Evolutionary conservation across 2,797 vertebrate genomes (phyloP).

Genomic region (Passerculus sandwichensis): DNA sequence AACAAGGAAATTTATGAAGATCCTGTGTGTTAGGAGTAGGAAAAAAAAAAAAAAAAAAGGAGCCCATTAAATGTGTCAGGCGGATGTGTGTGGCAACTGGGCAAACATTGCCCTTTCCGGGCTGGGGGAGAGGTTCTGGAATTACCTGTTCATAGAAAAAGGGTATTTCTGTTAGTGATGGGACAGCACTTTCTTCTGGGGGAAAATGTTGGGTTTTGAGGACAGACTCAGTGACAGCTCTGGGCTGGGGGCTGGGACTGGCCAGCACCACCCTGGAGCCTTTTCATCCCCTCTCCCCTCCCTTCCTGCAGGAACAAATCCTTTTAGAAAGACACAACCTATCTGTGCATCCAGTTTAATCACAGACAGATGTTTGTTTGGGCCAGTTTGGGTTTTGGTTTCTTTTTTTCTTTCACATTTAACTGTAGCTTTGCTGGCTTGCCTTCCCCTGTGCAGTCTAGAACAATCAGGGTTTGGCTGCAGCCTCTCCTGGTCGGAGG

Average conservation of each 20-base stretch:
- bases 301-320: not conserved
- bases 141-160: not conserved
- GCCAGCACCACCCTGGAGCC: not conserved
- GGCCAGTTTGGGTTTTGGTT: slow-evolving; percentile 39
- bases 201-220: not conserved
- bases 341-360: slow-evolving; percentile 46
- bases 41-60: not conserved
- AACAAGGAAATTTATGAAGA: slow-evolving; percentile 68
- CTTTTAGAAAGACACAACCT: not conserved
- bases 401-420: not conserved
- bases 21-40: slow-evolving; percentile 56
- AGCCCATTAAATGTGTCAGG: slow-evolving; percentile 47
- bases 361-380: slow-evolving; percentile 53
- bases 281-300: not conserved
- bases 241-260: not conserved
- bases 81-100: slow-evolving; percentile 62
- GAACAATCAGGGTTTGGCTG: slow-evolving; percentile 45
- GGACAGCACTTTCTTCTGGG: not conserved
- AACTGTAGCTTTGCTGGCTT: slow-evolving; percentile 46
- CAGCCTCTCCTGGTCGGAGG: slow-evolving; percentile 46
- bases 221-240: accelerated
- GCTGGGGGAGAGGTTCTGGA: slow-evolving; percentile 4
- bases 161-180: not conserved
- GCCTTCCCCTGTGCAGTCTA: not conserved
- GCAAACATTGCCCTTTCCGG: slow-evolving; percentile 62